Base-by-base conservation (phyloP, 2,113 vertebrate species). In the Podilymbus podiceps region DNA sequence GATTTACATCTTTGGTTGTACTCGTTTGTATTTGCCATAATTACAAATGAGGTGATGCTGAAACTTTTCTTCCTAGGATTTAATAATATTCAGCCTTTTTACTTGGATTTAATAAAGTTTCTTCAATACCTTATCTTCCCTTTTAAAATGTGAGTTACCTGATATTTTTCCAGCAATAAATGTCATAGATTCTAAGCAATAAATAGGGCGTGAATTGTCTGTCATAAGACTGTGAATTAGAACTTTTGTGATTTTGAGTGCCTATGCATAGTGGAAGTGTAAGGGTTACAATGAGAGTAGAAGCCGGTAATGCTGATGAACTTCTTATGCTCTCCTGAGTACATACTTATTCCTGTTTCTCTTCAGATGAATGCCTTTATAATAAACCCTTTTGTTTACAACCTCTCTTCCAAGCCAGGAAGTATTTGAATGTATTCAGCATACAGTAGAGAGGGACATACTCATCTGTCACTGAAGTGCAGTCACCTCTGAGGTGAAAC, bases 381-480 rank as follows among this genome's bases (percentile, higher is more conserved):
- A 79, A 89, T 49, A 79, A 88, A 42, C 8, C 3, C 31, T 83
- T 93, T 92, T 94, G 85, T 94, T 95, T 94, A 89, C n/a, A 80
- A 40, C 23, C 5, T 59, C n/a, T 67, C 40, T 88, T 96, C 56
- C 25, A 73, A 56, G 80, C 28, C 38, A 92, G 59, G n/a, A 73
- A 56, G 47, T 87, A 55, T 81, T 78, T 6, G 14, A 90, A 90
- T 74, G 16, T 30, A 56, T 75, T 84, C 79, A 88, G 72, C 23
- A 18, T 47, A 67, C 6, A 71, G 67, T 68, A 77, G 46, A 88
- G 49, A 82, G 53, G 53, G 58, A 58, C 50, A 73, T 73, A 53
- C 27, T 91, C 15, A 66, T 90, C 33, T 47, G 28, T 76, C 71
- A 81, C 22, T 22, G 24, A 74, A 72, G 30, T 68, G 30, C 40